Percentiles rank a stretch among this genome's conserved stretches.
Conservation (phyloP, 2,888 invertebrate genomes). For the Caenorhabditis afra region DNA sequence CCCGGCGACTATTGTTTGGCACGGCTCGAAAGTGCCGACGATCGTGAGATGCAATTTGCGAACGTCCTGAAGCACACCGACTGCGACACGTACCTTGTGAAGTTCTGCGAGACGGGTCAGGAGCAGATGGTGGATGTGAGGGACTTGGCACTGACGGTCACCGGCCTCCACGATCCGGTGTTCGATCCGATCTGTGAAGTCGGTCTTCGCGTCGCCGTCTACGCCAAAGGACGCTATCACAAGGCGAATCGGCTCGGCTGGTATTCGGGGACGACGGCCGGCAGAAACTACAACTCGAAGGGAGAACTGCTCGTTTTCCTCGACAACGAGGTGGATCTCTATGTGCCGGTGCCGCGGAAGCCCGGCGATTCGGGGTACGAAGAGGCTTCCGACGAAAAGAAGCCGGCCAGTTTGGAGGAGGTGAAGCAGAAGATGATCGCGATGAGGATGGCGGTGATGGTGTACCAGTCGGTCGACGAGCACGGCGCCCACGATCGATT, state of each 20-base stretch:
- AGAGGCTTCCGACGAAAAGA: not conserved
- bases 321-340: slow-evolving; percentile 59
- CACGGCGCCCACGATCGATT: slow-evolving; percentile 10
- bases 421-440: slow-evolving; percentile 2
- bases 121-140: slow-evolving; percentile 1
- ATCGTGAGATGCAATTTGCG: slow-evolving; percentile 8
- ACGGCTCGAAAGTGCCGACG: slow-evolving; percentile 2
- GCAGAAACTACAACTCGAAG: slow-evolving; percentile 10
- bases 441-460: slow-evolving; percentile 35
- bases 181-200: slow-evolving; percentile 10
- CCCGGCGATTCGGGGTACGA: slow-evolving; percentile 5
- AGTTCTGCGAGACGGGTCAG: slow-evolving; percentile 1
- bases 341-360: slow-evolving; percentile 28
- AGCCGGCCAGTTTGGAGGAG: not conserved
- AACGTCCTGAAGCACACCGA: slow-evolving; percentile 4
- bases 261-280: slow-evolving; percentile 37
- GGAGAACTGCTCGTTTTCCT: slow-evolving; percentile 56
- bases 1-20: slow-evolving; percentile 43
- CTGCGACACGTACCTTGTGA: slow-evolving; percentile 1
- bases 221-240: not conserved
- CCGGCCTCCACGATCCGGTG: slow-evolving; percentile 10
- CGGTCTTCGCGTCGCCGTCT: slow-evolving; percentile 39
- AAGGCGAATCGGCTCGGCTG: slow-evolving; percentile 3
- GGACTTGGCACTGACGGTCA: slow-evolving; percentile 22
- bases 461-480: slow-evolving; percentile 26